phyloP scores from a whole-genome alignment of 2,113 vertebrate species.

The Macheiramphus alcinus region DNA sequence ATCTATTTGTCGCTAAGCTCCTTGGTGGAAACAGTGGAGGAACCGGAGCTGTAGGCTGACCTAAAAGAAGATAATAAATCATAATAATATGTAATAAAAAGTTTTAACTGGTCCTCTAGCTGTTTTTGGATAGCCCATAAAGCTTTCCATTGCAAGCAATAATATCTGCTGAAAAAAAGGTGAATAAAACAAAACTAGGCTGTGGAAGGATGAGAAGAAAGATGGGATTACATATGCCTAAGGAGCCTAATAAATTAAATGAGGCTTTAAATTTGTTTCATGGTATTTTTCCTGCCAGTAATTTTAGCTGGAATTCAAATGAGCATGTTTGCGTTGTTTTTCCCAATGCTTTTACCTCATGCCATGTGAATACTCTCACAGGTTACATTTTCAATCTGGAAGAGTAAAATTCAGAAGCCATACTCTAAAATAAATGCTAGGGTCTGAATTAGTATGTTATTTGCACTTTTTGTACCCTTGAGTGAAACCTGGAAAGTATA shows the following conservation, averaged over 20 bases:
- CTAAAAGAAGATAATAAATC: not conserved
- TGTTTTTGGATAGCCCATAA: not conserved
- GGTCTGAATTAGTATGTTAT: not conserved
- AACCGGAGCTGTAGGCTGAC: not conserved
- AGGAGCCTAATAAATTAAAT: not conserved
- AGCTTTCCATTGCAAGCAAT: not conserved
- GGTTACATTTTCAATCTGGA: not conserved
- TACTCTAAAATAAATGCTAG: not conserved
- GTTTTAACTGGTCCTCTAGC: not conserved
- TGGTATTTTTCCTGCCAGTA: not conserved
- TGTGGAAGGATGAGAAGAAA: not conserved
- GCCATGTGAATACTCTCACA: not conserved
- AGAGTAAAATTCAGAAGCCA: not conserved
- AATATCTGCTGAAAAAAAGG: not conserved
- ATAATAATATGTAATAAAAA: not conserved
- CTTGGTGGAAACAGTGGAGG: not conserved
- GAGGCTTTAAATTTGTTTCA: not conserved
- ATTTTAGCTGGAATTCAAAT: not conserved
- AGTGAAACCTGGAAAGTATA: not conserved
- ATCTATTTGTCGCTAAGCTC: not conserved
- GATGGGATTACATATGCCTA: not conserved
- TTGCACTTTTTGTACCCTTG: not conserved
- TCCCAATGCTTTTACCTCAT: not conserved
- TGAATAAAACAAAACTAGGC: not conserved
- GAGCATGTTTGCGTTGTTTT: not conserved